Evolutionary conservation across 1,140 invertebrate genomes (phyloP).

Genomic region (Grapholita molesta): DNA sequence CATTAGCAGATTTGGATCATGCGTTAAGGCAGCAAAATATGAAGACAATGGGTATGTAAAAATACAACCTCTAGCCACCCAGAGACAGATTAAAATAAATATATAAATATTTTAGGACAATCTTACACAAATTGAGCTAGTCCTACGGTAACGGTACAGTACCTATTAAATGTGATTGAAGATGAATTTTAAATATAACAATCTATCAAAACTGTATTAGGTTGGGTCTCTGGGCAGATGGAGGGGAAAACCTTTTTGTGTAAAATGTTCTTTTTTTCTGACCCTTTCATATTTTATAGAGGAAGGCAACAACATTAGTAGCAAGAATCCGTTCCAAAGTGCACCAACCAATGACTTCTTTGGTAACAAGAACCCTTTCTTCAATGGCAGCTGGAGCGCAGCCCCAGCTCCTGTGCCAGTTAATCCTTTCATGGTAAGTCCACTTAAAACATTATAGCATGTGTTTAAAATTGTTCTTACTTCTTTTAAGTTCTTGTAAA

Average conservation of each 20-base stretch:
- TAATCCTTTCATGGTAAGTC: slow-evolving; percentile 67
- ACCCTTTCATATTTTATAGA: slow-evolving; percentile 44
- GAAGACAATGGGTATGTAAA: slow-evolving; percentile 60
- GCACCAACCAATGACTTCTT: slow-evolving; percentile 57
- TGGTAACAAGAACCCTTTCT: slow-evolving; percentile 66
- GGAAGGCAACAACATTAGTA: slow-evolving; percentile 48
- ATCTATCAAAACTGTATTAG: too few species aligned
- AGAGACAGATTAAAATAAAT: too few species aligned
- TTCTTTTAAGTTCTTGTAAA: too few species aligned
- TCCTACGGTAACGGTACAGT: too few species aligned
- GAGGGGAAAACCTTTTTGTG: too few species aligned
- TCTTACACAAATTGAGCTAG: too few species aligned
- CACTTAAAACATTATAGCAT: too few species aligned
- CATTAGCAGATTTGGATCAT: slow-evolving; percentile 72
- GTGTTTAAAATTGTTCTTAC: too few species aligned
- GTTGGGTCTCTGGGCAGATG: too few species aligned
- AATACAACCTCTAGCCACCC: too few species aligned
- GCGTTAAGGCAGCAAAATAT: slow-evolving; percentile 71
- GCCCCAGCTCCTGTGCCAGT: slow-evolving; percentile 44
- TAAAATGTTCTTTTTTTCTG: too few species aligned
- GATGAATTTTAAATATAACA: neutral
- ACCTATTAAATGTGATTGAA: neutral
- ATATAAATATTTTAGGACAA: too few species aligned
- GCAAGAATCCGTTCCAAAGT: slow-evolving; percentile 71
- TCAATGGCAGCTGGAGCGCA: slow-evolving; percentile 63